Conservation (phyloP, 2,113 vertebrate species). For the Mesoclemmys tuberculata region DNA sequence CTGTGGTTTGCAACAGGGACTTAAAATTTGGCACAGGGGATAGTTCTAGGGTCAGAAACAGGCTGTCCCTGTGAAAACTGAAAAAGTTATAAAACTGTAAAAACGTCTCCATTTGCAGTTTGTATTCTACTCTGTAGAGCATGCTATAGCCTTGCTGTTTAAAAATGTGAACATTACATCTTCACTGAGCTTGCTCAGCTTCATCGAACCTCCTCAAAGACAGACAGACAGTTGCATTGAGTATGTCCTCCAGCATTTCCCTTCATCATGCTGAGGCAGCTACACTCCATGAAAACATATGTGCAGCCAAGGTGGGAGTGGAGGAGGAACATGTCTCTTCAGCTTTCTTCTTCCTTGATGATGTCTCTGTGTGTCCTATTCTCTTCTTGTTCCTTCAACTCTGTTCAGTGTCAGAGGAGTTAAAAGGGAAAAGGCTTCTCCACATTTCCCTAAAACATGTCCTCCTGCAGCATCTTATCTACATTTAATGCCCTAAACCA, state of each 20-base stretch:
- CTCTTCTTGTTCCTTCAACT: background rate
- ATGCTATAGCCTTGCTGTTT: background rate
- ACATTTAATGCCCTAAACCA: background rate
- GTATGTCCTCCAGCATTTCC: background rate
- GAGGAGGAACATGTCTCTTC: constrained; percentile 2
- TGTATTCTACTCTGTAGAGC: background rate
- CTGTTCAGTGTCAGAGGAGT: background rate
- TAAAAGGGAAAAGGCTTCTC: background rate
- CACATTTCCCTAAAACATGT: background rate
- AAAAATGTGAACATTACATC: background rate
- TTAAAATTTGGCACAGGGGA: background rate
- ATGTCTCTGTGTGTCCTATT: background rate
- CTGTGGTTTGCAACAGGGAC: background rate
- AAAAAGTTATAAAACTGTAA: background rate
- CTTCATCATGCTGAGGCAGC: background rate
- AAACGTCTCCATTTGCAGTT: background rate
- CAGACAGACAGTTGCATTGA: fast-evolving
- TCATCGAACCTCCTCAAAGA: background rate
- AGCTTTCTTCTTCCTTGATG: constrained; percentile 43
- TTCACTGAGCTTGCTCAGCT: background rate
- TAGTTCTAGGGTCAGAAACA: background rate
- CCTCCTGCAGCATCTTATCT: background rate
- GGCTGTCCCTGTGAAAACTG: background rate
- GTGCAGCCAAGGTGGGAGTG: background rate
- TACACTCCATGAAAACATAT: background rate